Conservation (phyloP, 1,140 invertebrate species). For the Tetranychus cinnabarinus region DNA sequence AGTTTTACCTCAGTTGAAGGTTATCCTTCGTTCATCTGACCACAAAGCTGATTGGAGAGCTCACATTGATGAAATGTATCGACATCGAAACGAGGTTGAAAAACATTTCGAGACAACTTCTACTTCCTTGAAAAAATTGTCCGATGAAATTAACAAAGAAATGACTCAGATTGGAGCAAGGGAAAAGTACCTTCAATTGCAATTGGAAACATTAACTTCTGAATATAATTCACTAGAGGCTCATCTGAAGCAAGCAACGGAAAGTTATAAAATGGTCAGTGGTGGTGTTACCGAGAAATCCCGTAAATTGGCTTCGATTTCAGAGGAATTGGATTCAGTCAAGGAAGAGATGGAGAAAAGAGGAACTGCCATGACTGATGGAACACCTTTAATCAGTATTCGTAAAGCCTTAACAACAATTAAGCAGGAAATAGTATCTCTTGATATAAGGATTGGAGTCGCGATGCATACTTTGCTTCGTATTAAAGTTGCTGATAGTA, state of each 20-base stretch:
- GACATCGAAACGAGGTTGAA: constrained; percentile 40
- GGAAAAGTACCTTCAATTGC: constrained; percentile 66
- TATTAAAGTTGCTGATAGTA: constrained; percentile 22
- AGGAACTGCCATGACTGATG: constrained; percentile 74
- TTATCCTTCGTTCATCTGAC: constrained; percentile 35
- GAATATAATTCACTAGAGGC: constrained; percentile 36
- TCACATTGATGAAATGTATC: constrained; percentile 65
- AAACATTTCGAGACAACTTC: constrained; percentile 36
- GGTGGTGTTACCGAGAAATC: constrained; percentile 57
- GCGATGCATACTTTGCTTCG: constrained; percentile 48
- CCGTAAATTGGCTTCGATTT: constrained; percentile 39
- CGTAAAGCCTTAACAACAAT: constrained; percentile 62
- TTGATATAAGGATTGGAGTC: constrained; percentile 72
- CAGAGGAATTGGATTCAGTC: constrained; percentile 54
- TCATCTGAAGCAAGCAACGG: constrained; percentile 38
- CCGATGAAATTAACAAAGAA: constrained; percentile 42
- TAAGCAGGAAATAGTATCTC: constrained; percentile 60
- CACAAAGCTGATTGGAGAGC: constrained; percentile 47
- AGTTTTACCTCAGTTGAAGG: constrained; percentile 62
- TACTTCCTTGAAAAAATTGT: constrained; percentile 40
- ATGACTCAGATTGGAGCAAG: constrained; percentile 58
- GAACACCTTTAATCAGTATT: constrained; percentile 65
- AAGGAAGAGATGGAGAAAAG: constrained; percentile 80
- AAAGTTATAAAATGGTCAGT: constrained; percentile 42
- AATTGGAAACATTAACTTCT: constrained; percentile 44